Evolutionary conservation across 53 echinoderm and acorn worm genomes (phyloP).

Genomic region (Arbacia lixula): DNA sequence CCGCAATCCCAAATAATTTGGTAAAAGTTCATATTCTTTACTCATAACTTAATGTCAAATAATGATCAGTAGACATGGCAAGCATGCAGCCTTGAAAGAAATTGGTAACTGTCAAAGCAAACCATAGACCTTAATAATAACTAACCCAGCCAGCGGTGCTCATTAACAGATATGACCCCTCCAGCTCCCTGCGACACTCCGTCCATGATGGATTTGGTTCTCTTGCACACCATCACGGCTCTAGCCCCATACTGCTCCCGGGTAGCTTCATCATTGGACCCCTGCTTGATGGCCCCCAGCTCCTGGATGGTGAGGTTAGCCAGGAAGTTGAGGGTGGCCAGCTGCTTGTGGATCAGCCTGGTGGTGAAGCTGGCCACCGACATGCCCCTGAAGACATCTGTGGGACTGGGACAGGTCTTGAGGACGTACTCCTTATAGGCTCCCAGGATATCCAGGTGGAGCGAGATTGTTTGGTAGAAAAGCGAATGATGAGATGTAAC

Average conservation of each 20-base stretch:
- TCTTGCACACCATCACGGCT: conserved; percentile 58
- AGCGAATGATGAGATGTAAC: conserved; percentile 4
- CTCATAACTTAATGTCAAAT: too few relatives aligned
- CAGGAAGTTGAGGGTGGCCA: conserved; percentile 71
- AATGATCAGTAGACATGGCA: too few relatives aligned
- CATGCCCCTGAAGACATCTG: conserved; percentile 27
- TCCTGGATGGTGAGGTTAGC: conserved; percentile 65
- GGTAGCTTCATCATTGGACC: not conserved
- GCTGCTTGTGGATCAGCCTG: conserved; percentile 53
- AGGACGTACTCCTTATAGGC: conserved; percentile 59
- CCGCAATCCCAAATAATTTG: too few relatives aligned
- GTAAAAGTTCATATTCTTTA: too few relatives aligned
- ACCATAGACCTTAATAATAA: not conserved
- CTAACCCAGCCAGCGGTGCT: conserved; percentile 91
- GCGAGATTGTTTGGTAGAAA: conserved; percentile 44
- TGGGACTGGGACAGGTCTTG: not conserved
- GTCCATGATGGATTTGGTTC: conserved; percentile 67
- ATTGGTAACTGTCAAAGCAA: too few relatives aligned
- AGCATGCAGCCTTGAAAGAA: too few relatives aligned
- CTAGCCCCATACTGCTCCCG: conserved; percentile 13
- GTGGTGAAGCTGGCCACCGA: not conserved
- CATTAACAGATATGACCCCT: conserved; percentile 80
- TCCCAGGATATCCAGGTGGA: conserved; percentile 63
- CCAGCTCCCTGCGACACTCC: conserved; percentile 83
- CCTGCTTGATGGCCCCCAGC: conserved; percentile 22